A percentile compares a stretch with the other conserved stretches of the same genome.
Conservation (phyloP, 2,113 vertebrate species). For the Centrocercus urophasianus region DNA sequence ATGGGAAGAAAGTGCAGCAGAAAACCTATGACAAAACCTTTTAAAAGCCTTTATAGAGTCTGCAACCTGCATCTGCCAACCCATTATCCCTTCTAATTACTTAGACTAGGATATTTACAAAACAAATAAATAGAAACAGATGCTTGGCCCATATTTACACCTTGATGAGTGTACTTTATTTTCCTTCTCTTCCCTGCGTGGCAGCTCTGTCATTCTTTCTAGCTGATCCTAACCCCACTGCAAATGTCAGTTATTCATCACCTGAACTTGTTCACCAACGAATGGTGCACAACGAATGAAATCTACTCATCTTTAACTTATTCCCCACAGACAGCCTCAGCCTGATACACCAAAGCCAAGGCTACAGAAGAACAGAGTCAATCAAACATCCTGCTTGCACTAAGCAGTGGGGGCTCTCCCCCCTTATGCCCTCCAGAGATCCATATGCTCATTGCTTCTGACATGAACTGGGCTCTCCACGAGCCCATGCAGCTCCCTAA, state of each 20-base stretch:
- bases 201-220: neutral
- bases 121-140: conserved; percentile 2
- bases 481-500: neutral
- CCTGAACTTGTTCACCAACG: neutral
- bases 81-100: neutral
- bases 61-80: neutral
- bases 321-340: neutral
- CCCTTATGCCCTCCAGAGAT: neutral
- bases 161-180: neutral
- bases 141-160: neutral
- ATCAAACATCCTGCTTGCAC: neutral
- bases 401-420: neutral
- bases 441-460: neutral
- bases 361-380: neutral
- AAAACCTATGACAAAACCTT: neutral
- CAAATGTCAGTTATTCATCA: neutral
- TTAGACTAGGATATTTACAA: neutral
- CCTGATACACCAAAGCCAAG: neutral
- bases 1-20: neutral
- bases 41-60: neutral
- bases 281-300: neutral
- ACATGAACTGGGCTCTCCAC: neutral
- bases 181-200: neutral
- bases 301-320: neutral
- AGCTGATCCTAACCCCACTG: neutral